Conservation (phyloP, 2,113 vertebrate genomes). For the Collichthys lucidus region DNA sequence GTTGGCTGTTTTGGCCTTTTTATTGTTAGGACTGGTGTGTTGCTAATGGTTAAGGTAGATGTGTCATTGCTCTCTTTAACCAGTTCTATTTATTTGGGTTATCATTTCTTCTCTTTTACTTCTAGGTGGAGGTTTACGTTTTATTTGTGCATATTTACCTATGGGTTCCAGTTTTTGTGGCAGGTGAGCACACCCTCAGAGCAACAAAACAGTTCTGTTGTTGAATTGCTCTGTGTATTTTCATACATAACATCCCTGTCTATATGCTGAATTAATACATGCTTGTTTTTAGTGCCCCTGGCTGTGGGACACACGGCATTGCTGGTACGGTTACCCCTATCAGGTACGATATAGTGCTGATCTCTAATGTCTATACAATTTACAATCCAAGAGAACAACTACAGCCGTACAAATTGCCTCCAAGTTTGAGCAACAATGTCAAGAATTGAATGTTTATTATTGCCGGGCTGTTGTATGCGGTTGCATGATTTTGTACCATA, state of each 20-base stretch:
- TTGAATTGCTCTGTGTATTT: neutral
- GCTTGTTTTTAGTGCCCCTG: constrained; percentile 86
- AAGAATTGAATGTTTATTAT: neutral
- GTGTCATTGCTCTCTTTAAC: constrained; percentile 2
- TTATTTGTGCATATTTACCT: constrained; percentile 94
- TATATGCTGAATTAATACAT: neutral
- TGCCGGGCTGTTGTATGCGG: neutral
- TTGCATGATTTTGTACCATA: neutral
- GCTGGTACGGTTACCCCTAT: constrained; percentile 96
- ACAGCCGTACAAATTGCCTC: neutral
- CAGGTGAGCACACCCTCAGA: constrained; percentile 86
- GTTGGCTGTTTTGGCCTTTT: neutral
- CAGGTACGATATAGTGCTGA: constrained; percentile 85
- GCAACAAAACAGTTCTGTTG: neutral
- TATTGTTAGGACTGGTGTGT: neutral
- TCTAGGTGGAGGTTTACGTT: constrained; percentile 97
- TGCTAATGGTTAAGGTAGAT: neutral
- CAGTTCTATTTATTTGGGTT: neutral
- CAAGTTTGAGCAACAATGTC: neutral
- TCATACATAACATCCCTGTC: neutral
- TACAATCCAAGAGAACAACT: neutral
- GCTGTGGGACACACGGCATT: constrained; percentile 96
- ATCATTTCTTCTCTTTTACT: constrained; percentile 3
- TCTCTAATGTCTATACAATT: neutral
- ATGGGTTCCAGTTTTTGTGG: constrained; percentile 93